Evolutionary conservation across 2,888 invertebrate species (phyloP), one percentile per base, ranked within the genome.

Genomic region (Metacarcinus magister): DNA sequence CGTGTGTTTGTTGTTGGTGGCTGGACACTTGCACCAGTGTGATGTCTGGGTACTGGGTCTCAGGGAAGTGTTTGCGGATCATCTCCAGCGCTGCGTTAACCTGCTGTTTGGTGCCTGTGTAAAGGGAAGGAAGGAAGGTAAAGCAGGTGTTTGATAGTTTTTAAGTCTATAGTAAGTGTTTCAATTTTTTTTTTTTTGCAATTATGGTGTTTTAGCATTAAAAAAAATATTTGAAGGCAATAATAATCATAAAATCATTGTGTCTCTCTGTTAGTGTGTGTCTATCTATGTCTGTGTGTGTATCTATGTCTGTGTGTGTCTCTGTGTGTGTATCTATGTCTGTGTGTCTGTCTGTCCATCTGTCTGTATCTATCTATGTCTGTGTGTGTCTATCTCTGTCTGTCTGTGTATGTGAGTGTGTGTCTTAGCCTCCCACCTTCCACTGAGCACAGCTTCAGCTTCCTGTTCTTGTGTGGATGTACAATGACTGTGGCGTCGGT

Each of bases 51-150:
- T 98, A 99, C 97, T 98, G 98, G 97, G 98, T 98, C 97, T 98
- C 98, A 8, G 99, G 99, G 97, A 99, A 99, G 97, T 98, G 98
- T 97, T 98, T 98, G 97, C 99, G 98, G 97, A 99, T 99, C 98
- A 99, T 98, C 97, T 98, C 98, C 97, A 99, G 98, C 67, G 99
- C 99, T 97, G 98, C 98, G 97, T 98, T 98, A 97, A 99, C 98
- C 97, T 99, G 98, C 97, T 98, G 98, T 97, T 98, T 98, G 92
- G 98, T 98, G 97, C 99, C 99, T 97, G 93, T 4, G 2, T 19
- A 19, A 23, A 23, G 5, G 60, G 23, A 23, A 60, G 2, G 8
- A 10, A 60, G 19, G 23, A 19, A 4, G 19, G 60, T 23, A 60
- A 2, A 13, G 10, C 13, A 48, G 7, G 60, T 60, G 60, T 60